Conservation (phyloP, 2,113 vertebrate species). For the Archocentrus centrarchus region DNA sequence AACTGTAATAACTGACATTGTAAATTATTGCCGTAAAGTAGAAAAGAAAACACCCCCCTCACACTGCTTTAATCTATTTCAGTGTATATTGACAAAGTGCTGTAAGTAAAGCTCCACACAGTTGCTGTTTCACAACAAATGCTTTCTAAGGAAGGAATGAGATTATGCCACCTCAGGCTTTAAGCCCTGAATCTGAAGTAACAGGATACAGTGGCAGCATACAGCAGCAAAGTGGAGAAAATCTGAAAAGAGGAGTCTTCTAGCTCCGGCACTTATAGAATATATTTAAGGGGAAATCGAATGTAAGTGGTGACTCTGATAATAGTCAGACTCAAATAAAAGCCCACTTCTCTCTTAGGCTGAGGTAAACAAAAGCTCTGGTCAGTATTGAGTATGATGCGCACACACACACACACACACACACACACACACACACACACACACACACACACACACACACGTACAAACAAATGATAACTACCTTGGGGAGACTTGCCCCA, state of each 20-base stretch:
- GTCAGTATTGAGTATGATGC: neutral
- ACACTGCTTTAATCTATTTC: neutral
- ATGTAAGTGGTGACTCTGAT: neutral
- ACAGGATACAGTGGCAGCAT: neutral
- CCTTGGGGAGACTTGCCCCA: conserved; percentile 33
- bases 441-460: neutral
- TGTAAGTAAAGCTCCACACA: neutral
- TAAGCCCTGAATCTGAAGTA: neutral
- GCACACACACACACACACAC: neutral
- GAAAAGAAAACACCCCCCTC: neutral
- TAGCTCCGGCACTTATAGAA: neutral
- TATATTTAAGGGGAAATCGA: conserved; percentile 13
- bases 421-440: conserved; percentile 2
- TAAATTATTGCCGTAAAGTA: neutral
- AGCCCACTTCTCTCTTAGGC: conserved; percentile 1
- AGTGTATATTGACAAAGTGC: neutral
- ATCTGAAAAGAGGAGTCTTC: neutral
- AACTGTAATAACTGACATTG: neutral
- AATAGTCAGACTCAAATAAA: neutral
- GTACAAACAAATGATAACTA: conserved; percentile 54
- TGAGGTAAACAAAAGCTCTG: conserved; percentile 31
- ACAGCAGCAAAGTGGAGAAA: neutral
- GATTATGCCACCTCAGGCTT: neutral
- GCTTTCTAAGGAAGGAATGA: neutral
- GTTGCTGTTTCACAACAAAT: neutral